phyloP scores from a whole-genome alignment of 2,888 invertebrate genomes.

The Strigamia transsilvanica region DNA sequence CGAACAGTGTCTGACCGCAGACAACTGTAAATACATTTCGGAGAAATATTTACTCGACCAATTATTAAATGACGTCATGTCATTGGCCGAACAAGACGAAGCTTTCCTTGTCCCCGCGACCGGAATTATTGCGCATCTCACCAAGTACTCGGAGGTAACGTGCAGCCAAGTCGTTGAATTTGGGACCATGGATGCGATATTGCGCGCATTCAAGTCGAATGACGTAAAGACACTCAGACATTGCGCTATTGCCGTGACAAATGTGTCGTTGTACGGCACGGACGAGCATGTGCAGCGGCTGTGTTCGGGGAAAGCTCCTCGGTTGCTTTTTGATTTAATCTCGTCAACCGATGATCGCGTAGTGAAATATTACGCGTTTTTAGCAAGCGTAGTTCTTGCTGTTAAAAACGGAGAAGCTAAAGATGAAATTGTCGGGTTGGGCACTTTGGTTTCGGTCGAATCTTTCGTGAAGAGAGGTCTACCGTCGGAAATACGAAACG shows the following conservation, averaged over 20 bases:
- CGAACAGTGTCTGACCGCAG: background rate
- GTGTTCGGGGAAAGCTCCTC: background rate
- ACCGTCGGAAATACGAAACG: background rate
- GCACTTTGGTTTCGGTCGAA: background rate
- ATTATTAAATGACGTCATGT: background rate
- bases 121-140: background rate
- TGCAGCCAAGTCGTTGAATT: background rate
- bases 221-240: background rate
- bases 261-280: background rate
- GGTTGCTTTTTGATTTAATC: background rate
- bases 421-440: background rate
- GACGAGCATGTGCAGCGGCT: background rate
- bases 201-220: background rate
- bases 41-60: background rate
- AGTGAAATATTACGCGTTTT: background rate
- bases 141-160: background rate
- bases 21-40: background rate
- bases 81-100: background rate
- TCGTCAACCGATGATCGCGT: background rate
- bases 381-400: background rate
- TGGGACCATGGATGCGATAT: background rate
- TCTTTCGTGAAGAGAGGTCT: background rate
- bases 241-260: background rate
- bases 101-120: background rate
- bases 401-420: background rate